A percentile compares a stretch with the other conserved stretches of the same genome.
phyloP scores from a whole-genome alignment of 2,113 vertebrate species.

The Eretmochelys imbricata region DNA sequence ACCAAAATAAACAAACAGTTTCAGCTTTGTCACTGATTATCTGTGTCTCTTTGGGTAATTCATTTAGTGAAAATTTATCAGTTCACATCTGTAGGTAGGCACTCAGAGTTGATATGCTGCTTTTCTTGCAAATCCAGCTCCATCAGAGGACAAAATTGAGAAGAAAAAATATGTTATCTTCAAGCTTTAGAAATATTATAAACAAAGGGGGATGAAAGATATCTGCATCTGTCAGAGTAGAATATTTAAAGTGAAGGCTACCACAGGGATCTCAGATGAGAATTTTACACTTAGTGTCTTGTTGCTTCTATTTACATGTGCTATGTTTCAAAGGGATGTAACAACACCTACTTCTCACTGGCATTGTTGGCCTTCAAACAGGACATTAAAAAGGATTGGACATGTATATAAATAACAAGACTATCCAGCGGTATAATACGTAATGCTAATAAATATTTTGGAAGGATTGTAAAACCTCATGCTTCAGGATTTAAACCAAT shows the following conservation, averaged over 20 bases:
- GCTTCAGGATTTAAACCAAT: neutral
- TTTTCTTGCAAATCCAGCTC: neutral
- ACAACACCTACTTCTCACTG: neutral
- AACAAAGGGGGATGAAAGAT: neutral
- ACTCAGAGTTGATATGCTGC: neutral
- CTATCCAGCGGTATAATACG: neutral
- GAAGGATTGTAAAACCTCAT: neutral
- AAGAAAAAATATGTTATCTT: neutral
- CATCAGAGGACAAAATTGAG: neutral
- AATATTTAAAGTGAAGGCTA: neutral
- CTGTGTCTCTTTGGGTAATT: neutral
- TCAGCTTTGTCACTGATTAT: neutral
- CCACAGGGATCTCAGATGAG: neutral
- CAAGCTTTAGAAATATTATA: neutral
- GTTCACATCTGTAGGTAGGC: accelerated
- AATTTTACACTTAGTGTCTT: neutral
- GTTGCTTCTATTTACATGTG: neutral
- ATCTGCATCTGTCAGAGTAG: neutral
- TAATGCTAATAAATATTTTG: neutral
- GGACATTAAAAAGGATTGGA: too few relatives aligned
- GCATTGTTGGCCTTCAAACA: neutral
- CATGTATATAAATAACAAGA: neutral
- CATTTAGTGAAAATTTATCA: too few relatives aligned
- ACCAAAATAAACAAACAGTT: neutral
- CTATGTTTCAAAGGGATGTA: neutral